Evolutionary conservation across 1,140 invertebrate genomes (phyloP).

Genomic region (Orussus abietinus): DNA sequence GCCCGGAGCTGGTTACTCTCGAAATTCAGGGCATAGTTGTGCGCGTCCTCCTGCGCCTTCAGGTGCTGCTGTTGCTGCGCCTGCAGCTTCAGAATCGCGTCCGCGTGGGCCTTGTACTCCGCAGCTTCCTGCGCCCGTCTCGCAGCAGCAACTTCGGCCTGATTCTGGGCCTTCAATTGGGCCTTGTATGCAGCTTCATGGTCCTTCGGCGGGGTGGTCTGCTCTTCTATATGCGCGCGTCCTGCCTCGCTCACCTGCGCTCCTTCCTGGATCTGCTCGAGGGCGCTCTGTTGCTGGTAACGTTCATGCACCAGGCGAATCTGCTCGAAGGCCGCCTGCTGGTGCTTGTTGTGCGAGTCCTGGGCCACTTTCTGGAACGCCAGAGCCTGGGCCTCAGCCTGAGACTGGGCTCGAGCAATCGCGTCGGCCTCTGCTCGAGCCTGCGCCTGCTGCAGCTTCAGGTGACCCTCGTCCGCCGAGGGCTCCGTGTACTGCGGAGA

Average conservation of each 20-base stretch:
- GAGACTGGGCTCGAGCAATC: constrained; percentile 38
- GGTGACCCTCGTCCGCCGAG: constrained; percentile 22
- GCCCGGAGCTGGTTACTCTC: constrained; percentile 45
- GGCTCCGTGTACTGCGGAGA: constrained; percentile 40
- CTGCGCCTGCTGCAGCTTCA: constrained; percentile 21
- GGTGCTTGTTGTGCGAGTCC: constrained; percentile 43
- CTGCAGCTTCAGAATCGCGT: constrained; percentile 45
- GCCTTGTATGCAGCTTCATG: constrained; percentile 42
- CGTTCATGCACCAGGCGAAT: constrained; percentile 40
- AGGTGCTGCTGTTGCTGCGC: constrained; percentile 45
- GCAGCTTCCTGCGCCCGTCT: constrained; percentile 40
- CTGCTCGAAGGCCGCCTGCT: constrained; percentile 40
- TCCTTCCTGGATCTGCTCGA: constrained; percentile 48
- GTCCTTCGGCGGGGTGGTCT: constrained; percentile 35
- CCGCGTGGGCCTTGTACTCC: constrained; percentile 47
- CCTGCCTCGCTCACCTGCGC: constrained; percentile 46
- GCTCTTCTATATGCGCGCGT: constrained; percentile 35
- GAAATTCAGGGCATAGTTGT: constrained; percentile 40
- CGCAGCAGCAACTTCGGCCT: constrained; percentile 39
- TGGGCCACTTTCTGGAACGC: constrained; percentile 46
- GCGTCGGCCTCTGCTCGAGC: constrained; percentile 29
- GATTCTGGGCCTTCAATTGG: constrained; percentile 39
- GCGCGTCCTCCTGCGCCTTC: constrained; percentile 45
- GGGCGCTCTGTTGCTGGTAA: constrained; percentile 39
- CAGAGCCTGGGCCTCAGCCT: constrained; percentile 42